phyloP scores from a whole-genome alignment of 1,140 invertebrate species.

The Chironomus striatipennis region DNA sequence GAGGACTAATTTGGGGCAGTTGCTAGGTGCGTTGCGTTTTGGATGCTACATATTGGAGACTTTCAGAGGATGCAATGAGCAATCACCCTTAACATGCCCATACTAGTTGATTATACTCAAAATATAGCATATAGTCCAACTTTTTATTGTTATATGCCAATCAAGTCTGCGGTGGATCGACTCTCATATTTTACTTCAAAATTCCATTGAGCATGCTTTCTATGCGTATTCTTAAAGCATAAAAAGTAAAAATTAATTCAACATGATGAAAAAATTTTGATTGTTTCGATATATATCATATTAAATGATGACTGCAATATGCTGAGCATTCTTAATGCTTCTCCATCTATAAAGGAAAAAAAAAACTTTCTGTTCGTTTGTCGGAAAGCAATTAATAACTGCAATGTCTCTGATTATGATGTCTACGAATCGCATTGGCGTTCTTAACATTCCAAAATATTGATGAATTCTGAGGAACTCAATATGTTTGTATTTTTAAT shows the following conservation, averaged over 20 bases:
- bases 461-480: background rate
- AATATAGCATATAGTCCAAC: too few species aligned
- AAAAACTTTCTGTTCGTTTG: background rate
- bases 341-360: too few species aligned
- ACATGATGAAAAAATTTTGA: conserved; percentile 21
- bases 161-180: background rate
- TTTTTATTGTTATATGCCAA: too few species aligned
- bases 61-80: too few species aligned
- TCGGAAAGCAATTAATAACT: conserved; percentile 16
- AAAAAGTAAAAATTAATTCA: conserved; percentile 10
- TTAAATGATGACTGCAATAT: too few species aligned
- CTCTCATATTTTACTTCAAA: background rate
- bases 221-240: background rate
- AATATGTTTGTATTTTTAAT: background rate
- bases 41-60: too few species aligned
- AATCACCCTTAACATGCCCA: too few species aligned
- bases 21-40: too few species aligned
- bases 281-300: background rate
- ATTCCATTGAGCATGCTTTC: background rate
- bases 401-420: conserved; percentile 22
- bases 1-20: too few species aligned
- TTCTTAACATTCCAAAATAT: background rate
- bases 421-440: conserved; percentile 6
- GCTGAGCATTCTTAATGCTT: too few species aligned
- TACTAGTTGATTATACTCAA: too few species aligned